Evolutionary conservation across 1,140 invertebrate species (phyloP).

Genomic region (Coelopa frigida): DNA sequence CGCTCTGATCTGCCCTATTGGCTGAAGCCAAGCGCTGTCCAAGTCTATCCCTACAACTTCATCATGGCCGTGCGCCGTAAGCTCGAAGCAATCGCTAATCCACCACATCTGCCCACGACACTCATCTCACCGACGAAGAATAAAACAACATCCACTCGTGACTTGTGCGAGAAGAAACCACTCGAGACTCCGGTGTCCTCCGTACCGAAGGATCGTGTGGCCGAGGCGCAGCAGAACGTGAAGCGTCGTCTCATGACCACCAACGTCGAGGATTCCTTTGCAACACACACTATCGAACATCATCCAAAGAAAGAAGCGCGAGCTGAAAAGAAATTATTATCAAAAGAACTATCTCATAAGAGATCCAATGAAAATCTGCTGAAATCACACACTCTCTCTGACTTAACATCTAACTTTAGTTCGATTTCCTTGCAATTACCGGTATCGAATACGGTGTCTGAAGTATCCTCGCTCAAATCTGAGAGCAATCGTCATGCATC

Average conservation of each 20-base stretch:
- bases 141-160: slow-evolving; percentile 2
- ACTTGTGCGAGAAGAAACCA: slow-evolving; percentile 4
- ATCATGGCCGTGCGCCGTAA: slow-evolving; percentile 23
- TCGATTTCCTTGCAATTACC: slow-evolving; percentile 11
- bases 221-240: no score
- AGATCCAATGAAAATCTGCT: neutral
- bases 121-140: neutral
- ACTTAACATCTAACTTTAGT: slow-evolving; percentile 10
- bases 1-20: slow-evolving; percentile 16
- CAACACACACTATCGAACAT: no score
- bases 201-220: no score
- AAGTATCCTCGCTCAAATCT: slow-evolving; percentile 13
- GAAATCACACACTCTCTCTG: neutral
- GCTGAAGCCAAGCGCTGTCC: slow-evolving; percentile 16
- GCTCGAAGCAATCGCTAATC: slow-evolving; percentile 19
- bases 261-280: no score
- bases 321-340: no score
- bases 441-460: slow-evolving; percentile 15
- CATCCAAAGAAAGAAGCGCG: no score
- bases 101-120: neutral
- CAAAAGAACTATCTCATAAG: no score
- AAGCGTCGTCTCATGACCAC: no score
- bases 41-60: slow-evolving; percentile 25
- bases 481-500: slow-evolving; percentile 1
- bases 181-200: neutral